These are phyloP conservation scores for Caenorhabditis doughertyi DNA, from an alignment of 2,888 invertebrate species.

Conservation along the genomic window DNA sequence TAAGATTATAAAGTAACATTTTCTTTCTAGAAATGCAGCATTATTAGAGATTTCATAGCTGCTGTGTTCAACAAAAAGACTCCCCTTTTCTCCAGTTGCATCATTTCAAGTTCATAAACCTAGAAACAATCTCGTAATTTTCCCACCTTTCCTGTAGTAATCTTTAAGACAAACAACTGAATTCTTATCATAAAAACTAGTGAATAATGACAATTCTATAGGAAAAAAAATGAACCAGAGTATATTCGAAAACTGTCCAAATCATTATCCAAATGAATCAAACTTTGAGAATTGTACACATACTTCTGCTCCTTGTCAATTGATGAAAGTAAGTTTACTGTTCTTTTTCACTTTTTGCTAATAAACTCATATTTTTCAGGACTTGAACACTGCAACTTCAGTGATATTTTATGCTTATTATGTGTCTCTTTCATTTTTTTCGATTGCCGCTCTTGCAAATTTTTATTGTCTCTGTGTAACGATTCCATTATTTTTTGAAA, in stretches of 20 bases:
- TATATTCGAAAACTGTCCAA: constrained; percentile 45
- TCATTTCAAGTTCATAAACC: no score
- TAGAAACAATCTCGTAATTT: constrained; percentile 26
- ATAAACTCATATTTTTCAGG: constrained; percentile 15
- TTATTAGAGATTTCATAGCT: no score
- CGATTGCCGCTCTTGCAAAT: constrained; percentile 13
- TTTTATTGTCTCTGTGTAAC: constrained; percentile 44
- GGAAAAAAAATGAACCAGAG: constrained; percentile 41
- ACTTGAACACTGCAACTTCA: constrained; percentile 24
- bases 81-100: no score
- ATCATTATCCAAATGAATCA: constrained; percentile 31
- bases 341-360: background rate
- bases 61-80: no score
- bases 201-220: background rate
- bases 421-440: constrained; percentile 13
- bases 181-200: constrained; percentile 29
- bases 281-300: constrained; percentile 28
- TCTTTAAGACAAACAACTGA: constrained; percentile 4
- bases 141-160: constrained; percentile 33
- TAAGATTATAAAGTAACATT: no score
- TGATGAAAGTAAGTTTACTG: constrained; percentile 27
- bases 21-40: no score
- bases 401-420: constrained; percentile 21
- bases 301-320: constrained; percentile 24
- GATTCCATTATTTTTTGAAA: constrained; percentile 39